Evolutionary conservation across 2,888 invertebrate species (phyloP), one percentile per base, ranked within the genome.

Genomic region (Pandemis heparana): DNA sequence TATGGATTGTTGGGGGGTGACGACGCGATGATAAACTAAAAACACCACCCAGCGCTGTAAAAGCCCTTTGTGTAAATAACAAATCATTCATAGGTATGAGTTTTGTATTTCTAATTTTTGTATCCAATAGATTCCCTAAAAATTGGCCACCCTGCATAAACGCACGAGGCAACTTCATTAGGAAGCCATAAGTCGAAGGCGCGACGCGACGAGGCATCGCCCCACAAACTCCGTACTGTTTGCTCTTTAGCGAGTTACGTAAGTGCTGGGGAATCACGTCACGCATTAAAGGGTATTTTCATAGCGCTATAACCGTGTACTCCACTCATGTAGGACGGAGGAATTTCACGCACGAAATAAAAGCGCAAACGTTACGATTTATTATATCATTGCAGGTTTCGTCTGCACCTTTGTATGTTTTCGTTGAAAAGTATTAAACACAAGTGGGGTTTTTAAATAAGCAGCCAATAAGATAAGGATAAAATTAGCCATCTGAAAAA

Each of bases 131-230:
- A 60, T 39, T 39, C 18, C 41, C 5, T 7, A 43, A 64, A 65
- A 39, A 9, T 9, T 48, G 56, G 18, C 1, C 74, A 69, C 65
- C 64, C 69, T 74, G 56, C 51, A n/a, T 64, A 46, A 0, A 63
- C 69, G 69, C 60, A 32, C 78, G 81, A 86, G 87, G 87, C 90
- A 91, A 91, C 89, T 92, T 92, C 89, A 89, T 92, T 92, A 92
- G 86, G 89, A 91, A 91, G 88, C 89, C 89, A 87, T 91, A 91
- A 89, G 89, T 85, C 83, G 85, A 79, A 82, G 85, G 79, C 79
- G 81, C 81, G 82, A 85, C 84, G 83, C 81, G 82, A 85, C 84
- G 83, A 85, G 84, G 85, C 84, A 81, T 82, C 81, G 82, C 82
- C 77, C 80, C 79, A 78, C 80, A 83, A 81, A 84, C 81, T 85